Base-by-base conservation (phyloP, 1,140 invertebrate genomes). In the Hormaphis cornu region DNA sequence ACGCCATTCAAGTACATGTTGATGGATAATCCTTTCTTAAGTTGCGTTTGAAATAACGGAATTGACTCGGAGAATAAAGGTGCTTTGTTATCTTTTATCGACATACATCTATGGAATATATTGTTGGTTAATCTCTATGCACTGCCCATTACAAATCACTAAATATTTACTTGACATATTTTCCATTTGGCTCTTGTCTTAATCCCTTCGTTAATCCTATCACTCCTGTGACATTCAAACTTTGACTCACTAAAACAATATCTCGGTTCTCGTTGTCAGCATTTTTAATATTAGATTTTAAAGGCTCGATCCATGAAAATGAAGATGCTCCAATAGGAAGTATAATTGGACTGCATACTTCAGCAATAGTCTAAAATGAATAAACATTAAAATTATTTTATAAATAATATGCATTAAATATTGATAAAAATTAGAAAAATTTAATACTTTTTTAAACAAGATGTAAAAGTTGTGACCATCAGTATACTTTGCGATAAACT, bases 1-100 rank as follows among this genome's bases (percentile, higher is more conserved):
- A 69, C 50, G 12, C 70, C 70, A 5, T 71, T 71, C 20, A 70
- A 50, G 8, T 70, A 71, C 44, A 74, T 59, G 33, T 74, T 74
- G 1, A 83, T 78, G 8, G 80, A 76, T 28, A 87, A 74, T 74
- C 86, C 83, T 71, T 79, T 73, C 46, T 82, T 77, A 44, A 90
- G 75, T 75, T 93, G 85, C 46, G 81, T 76, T 18, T 78, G 76
- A 73, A 88, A 91, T 6, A 83, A 77, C 3, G 77, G 54, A 22
- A 82, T 76, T 1, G 78, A 81, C 0, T 85, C 74, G 0, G 80
- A 81, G 76, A 91, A 88, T 37, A 83, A 82, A 1, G 84, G 82
- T 0, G 81, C 78, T 14, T 82, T 83, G 9, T 81, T 80, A 61
- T 87, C 86, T 72, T 86, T 84, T 16, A 89, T 81, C 70, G 86